Evolutionary conservation across 2,113 vertebrate genomes (phyloP).

Genomic region (Sciurus niger): DNA sequence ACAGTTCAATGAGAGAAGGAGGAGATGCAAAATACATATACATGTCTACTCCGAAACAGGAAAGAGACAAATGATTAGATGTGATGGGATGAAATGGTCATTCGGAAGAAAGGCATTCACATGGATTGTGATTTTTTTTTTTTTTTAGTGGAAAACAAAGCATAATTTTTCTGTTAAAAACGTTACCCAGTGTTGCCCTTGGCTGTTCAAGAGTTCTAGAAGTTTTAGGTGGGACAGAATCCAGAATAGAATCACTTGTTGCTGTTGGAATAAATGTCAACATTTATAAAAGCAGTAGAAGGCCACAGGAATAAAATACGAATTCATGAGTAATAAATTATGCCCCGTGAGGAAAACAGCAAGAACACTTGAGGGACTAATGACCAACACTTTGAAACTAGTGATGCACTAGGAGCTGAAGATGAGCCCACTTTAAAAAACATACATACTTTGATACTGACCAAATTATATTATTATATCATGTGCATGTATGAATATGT

Average conservation of each 20-base stretch:
- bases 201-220: conserved; percentile 89
- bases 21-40: conserved; percentile 13
- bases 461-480: no score
- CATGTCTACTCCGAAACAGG: conserved; percentile 59
- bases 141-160: conserved; percentile 84
- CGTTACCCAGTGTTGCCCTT: conserved; percentile 91
- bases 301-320: conserved; percentile 81
- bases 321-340: conserved; percentile 76
- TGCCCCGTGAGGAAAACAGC: conserved; percentile 60
- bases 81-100: conserved; percentile 79
- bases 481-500: no score
- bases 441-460: not conserved
- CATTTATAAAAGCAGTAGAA: conserved; percentile 84
- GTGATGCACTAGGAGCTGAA: conserved; percentile 65
- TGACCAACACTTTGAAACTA: conserved; percentile 65
- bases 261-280: conserved; percentile 90
- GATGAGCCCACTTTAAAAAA: conserved; percentile 74
- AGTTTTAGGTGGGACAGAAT: conserved; percentile 89
- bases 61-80: conserved; percentile 77
- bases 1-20: conserved; percentile 8
- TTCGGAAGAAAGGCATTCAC: conserved; percentile 83
- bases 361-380: conserved; percentile 59
- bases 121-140: conserved; percentile 59
- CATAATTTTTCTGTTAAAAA: conserved; percentile 84
- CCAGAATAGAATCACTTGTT: conserved; percentile 88